A percentile compares a stretch with the other conserved stretches of the same genome.
Evolutionary conservation across 2,888 invertebrate genomes (phyloP).

Genomic region (Melikaiella ostensackeni): DNA sequence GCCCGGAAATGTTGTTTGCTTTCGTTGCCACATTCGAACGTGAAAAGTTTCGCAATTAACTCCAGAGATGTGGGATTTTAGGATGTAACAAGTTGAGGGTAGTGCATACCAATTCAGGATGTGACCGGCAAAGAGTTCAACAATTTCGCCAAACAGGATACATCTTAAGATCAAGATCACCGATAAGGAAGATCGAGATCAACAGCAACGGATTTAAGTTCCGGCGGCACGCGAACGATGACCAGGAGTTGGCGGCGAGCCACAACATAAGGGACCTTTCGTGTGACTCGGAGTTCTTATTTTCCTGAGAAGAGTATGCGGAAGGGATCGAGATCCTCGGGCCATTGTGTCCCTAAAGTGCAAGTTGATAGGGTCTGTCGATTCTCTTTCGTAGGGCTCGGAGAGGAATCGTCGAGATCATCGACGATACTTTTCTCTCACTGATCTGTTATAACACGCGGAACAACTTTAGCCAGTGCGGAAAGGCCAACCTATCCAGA

Average conservation of each 20-base stretch:
- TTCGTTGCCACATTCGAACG: background rate
- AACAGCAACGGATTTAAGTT: conserved; percentile 9
- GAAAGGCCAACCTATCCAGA: background rate
- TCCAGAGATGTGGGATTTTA: background rate
- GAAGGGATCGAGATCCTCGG: conserved; percentile 16
- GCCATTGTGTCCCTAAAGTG: conserved; percentile 23
- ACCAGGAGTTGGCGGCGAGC: conserved; percentile 11
- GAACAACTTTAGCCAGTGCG: conserved; percentile 16
- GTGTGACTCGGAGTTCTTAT: conserved; percentile 16
- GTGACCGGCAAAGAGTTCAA: background rate
- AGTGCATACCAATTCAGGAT: background rate
- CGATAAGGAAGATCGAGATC: conserved; percentile 19
- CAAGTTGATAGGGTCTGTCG: conserved; percentile 23
- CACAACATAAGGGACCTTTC: conserved; percentile 20
- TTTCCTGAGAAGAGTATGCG: conserved; percentile 6
- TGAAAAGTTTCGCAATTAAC: conserved; percentile 25
- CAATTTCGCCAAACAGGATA: background rate
- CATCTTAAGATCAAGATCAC: background rate
- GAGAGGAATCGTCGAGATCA: conserved; percentile 8
- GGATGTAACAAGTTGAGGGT: background rate
- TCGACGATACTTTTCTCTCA: background rate
- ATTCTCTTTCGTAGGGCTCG: background rate
- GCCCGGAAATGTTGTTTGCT: conserved; percentile 35
- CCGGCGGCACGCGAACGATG: conserved; percentile 13
- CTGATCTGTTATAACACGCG: conserved; percentile 36